A percentile compares a stretch with the other conserved stretches of the same genome.
phyloP scores from a whole-genome alignment of 2,888 invertebrate species.

The Gryllus longicercus region DNA sequence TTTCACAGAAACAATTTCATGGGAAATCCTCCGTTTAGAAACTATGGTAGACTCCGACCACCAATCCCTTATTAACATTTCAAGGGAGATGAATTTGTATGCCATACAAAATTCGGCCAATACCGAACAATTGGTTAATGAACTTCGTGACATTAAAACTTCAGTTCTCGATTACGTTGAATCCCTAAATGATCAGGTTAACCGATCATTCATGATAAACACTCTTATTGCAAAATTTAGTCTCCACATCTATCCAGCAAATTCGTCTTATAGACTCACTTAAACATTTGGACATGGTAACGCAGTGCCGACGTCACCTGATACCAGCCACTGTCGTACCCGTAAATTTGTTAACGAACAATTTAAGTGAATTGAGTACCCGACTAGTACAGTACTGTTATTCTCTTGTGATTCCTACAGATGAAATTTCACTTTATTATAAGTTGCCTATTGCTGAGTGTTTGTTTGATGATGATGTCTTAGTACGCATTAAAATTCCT shows the following conservation, averaged over 20 bases:
- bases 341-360: background rate
- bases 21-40: background rate
- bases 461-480: background rate
- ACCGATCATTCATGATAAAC: no score
- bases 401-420: background rate
- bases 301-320: background rate
- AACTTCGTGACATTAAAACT: no score
- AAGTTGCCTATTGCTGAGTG: background rate
- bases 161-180: no score
- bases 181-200: no score
- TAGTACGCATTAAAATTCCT: background rate
- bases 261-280: background rate
- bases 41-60: background rate
- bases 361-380: background rate
- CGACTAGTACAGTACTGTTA: background rate
- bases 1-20: background rate
- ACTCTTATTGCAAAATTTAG: background rate
- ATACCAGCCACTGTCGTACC: background rate
- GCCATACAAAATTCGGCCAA: no score
- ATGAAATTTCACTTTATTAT: background rate
- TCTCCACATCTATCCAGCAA: background rate
- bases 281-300: background rate
- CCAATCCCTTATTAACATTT: no score
- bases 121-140: no score
- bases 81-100: no score